Conservation (phyloP, 2,113 vertebrate genomes). For the Passer domesticus region DNA sequence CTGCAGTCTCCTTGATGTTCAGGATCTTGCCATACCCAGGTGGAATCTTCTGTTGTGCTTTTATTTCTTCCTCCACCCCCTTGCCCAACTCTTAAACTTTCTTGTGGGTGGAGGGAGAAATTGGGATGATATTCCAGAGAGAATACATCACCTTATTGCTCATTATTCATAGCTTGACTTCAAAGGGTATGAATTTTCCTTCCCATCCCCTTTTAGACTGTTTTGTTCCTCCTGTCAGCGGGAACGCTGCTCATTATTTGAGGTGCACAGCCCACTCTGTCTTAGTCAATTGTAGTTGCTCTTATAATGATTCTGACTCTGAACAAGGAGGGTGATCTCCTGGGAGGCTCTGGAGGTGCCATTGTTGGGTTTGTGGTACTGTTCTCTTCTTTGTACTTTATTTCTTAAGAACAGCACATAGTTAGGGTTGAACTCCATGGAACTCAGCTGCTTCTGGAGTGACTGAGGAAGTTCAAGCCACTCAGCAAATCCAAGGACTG, state of each 20-base stretch:
- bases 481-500: background rate
- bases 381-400: background rate
- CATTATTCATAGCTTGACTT: constrained; percentile 1
- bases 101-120: background rate
- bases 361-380: background rate
- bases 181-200: background rate
- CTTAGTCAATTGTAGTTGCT: constrained; percentile 9
- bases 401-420: background rate
- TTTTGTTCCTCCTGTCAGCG: background rate
- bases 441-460: background rate
- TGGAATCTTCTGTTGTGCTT: background rate
- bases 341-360: constrained; percentile 14
- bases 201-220: background rate
- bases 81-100: background rate
- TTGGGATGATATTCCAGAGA: background rate
- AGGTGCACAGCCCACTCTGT: constrained; percentile 20
- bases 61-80: background rate
- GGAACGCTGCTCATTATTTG: background rate
- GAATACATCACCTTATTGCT: background rate
- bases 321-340: background rate
- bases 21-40: background rate
- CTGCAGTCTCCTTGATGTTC: background rate
- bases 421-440: background rate
- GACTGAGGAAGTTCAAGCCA: background rate
- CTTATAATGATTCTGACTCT: background rate